These are phyloP conservation scores for Athrips mouffetella DNA, from an alignment of 2,888 invertebrate species.

Conservation along the genomic window DNA sequence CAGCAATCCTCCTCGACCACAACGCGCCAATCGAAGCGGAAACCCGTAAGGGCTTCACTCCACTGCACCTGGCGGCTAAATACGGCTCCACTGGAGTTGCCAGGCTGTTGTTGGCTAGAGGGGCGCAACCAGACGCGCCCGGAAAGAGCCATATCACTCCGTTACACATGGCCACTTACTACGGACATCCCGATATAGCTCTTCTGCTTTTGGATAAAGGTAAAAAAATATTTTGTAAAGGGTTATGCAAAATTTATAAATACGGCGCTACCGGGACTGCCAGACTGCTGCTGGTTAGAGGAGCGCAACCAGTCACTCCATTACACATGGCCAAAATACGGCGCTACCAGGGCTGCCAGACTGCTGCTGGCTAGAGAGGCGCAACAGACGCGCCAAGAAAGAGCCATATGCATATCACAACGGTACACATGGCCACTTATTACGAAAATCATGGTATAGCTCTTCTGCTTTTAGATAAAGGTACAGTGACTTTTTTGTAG, in stretches of 20 bases:
- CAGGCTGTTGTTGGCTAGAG: slow-evolving; percentile 89
- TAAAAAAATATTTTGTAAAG: no score
- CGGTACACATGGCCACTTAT: slow-evolving; percentile 97
- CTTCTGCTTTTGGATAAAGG: slow-evolving; percentile 93
- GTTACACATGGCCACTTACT: slow-evolving; percentile 97
- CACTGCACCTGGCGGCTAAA: slow-evolving; percentile 97
- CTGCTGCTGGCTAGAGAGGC: slow-evolving; percentile 93
- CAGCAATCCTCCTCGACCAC: slow-evolving; percentile 92
- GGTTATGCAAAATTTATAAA: no score
- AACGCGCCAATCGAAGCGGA: slow-evolving; percentile 92
- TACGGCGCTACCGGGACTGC: slow-evolving; percentile 97
- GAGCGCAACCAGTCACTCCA: slow-evolving; percentile 95
- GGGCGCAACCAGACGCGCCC: slow-evolving; percentile 90
- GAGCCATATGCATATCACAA: slow-evolving; percentile 95
- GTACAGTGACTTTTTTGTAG: no score
- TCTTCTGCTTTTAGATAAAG: slow-evolving; percentile 91
- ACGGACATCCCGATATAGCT: slow-evolving; percentile 95
- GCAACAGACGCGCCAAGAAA: slow-evolving; percentile 91
- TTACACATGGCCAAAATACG: slow-evolving; percentile 98
- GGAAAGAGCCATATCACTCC: slow-evolving; percentile 98
- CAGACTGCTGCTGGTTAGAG: slow-evolving; percentile 89
- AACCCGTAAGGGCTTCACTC: slow-evolving; percentile 98
- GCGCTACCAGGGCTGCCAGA: slow-evolving; percentile 93
- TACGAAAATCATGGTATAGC: slow-evolving; percentile 97
- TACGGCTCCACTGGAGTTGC: slow-evolving; percentile 97